A percentile compares a stretch with the other conserved stretches of the same genome.
Evolutionary conservation across 2,888 invertebrate genomes (phyloP).

Genomic region (Oegoconia quadripuncta): DNA sequence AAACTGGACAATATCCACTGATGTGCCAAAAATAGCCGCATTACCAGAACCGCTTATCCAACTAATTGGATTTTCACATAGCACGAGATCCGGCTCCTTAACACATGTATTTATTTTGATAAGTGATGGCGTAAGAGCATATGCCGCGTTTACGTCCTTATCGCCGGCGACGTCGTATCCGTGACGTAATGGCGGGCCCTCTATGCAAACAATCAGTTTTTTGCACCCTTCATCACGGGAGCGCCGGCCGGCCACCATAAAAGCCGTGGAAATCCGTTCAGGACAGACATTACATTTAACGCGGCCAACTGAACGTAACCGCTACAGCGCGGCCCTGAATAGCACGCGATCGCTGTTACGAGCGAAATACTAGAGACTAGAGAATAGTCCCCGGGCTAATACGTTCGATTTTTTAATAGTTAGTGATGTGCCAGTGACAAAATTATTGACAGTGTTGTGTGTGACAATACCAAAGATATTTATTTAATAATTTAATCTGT

Average conservation of each 20-base stretch:
- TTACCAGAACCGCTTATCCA: not conserved
- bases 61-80: constrained; percentile 61
- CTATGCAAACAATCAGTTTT: constrained; percentile 71
- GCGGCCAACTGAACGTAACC: constrained; percentile 68
- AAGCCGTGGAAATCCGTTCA: constrained; percentile 73
- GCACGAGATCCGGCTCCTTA: constrained; percentile 59
- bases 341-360: constrained; percentile 12
- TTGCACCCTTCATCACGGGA: constrained; percentile 75
- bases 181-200: constrained; percentile 70
- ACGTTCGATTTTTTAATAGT: constrained; percentile 2
- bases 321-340: constrained; percentile 48
- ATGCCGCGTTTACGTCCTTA: constrained; percentile 54
- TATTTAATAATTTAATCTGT: constrained; percentile 46
- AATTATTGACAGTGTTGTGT: constrained; percentile 27
- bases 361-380: constrained; percentile 17
- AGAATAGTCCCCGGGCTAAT: constrained; percentile 16
- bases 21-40: not conserved
- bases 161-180: constrained; percentile 56
- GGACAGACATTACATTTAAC: constrained; percentile 72
- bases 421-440: constrained; percentile 45
- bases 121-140: constrained; percentile 65
- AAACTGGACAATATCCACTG: no score
- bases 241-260: constrained; percentile 65
- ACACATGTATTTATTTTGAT: constrained; percentile 72
- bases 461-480: constrained; percentile 33